Percentiles rank a stretch among this genome's conserved stretches.
These are phyloP conservation scores for Lasioglossum lativentre DNA, from an alignment of 2,888 invertebrate species.

Conservation along the genomic window DNA sequence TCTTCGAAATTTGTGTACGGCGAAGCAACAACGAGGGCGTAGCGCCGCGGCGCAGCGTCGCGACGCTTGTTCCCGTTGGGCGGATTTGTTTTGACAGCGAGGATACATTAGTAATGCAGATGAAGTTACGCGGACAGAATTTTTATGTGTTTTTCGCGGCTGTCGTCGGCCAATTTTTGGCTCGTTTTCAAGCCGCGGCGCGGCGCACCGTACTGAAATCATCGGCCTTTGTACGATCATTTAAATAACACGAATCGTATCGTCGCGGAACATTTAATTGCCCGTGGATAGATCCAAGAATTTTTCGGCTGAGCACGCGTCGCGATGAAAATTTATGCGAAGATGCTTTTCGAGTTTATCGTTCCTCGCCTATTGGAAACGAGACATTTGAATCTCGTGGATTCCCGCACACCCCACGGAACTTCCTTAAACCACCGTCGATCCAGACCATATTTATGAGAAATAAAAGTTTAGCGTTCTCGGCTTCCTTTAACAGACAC, in stretches of 20 bases:
- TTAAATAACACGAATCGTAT: not conserved
- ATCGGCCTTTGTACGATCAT: not conserved
- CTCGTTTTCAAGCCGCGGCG: constrained; percentile 49
- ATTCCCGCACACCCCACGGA: not conserved
- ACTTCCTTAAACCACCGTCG: not conserved
- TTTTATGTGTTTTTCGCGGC: constrained; percentile 38
- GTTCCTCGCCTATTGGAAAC: not conserved
- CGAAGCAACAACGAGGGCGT: constrained; percentile 9
- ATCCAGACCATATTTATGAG: not conserved
- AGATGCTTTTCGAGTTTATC: not conserved
- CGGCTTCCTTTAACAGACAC: not conserved
- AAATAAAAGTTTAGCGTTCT: not conserved
- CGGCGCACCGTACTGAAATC: not conserved
- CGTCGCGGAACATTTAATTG: not conserved
- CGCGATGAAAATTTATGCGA: not conserved
- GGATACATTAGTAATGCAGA: constrained; percentile 52
- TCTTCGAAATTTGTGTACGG: constrained; percentile 2
- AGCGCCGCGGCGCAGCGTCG: not conserved
- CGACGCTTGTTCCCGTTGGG: constrained; percentile 3
- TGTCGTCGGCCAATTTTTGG: constrained; percentile 38
- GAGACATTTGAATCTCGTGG: not conserved
- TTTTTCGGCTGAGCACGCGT: not conserved
- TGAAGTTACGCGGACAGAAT: constrained; percentile 44
- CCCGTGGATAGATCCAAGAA: not conserved
- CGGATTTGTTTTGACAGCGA: constrained; percentile 49